Evolutionary conservation across 2,797 vertebrate species (phyloP).

Genomic region (Hephaestus fuliginosus): DNA sequence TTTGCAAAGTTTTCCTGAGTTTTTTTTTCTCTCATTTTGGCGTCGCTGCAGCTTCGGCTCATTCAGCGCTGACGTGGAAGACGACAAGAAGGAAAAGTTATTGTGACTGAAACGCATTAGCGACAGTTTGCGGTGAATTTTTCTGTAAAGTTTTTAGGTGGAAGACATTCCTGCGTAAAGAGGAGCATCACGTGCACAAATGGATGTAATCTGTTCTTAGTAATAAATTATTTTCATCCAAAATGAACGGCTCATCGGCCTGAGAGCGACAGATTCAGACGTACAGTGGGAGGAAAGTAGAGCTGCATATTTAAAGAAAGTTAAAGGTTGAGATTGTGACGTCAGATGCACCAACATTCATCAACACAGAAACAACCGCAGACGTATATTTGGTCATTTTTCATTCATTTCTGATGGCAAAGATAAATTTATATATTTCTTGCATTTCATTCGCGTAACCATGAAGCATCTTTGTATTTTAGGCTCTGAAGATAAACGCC

Average conservation of each 20-base stretch:
- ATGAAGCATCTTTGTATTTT: neutral
- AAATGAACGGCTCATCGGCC: too few species aligned
- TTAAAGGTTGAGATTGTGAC: neutral
- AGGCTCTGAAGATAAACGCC: neutral
- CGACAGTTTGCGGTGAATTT: too few species aligned
- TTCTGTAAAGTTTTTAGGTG: neutral
- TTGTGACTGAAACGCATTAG: neutral
- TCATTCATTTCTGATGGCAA: too few species aligned
- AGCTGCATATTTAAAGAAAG: neutral
- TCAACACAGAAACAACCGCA: too few species aligned
- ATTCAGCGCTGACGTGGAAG: neutral
- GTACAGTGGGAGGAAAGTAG: neutral
- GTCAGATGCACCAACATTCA: too few species aligned
- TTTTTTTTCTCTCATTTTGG: neutral
- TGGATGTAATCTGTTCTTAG: too few species aligned
- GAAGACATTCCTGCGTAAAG: conserved; percentile 12
- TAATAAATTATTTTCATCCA: too few species aligned
- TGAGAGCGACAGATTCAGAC: too few species aligned
- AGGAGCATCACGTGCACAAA: too few species aligned
- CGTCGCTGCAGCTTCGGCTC: neutral
- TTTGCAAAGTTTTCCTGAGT: conserved; percentile 7
- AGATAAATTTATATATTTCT: too few species aligned
- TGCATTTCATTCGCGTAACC: too few species aligned
- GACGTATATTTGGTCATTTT: too few species aligned
- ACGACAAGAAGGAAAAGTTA: neutral